Evolutionary conservation across 1,140 invertebrate species (phyloP), one percentile per base, ranked within the genome.

Genomic region (Lepidurus couesii): DNA sequence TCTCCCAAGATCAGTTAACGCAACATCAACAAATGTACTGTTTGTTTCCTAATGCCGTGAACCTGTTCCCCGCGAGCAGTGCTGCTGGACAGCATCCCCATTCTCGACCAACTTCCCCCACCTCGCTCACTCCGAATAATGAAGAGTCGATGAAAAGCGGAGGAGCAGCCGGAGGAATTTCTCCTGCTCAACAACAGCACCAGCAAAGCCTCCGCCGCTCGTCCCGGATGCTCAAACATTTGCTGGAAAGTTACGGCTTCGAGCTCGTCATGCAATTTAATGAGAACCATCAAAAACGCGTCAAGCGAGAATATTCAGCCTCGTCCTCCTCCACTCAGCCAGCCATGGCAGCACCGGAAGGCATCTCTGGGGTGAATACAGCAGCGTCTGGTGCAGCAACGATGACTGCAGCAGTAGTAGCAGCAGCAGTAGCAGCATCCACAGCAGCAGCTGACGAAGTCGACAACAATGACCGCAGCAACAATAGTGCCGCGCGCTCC

Each of bases 251-350:
- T 81, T 96, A 95, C 85, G 96, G 96, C 4, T 96, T 97, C 86
- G 95, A 97, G 84, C 89, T 97, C 80, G 95, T 97, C 6, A 96
- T 97, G 94, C 95, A 97, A 85, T 97, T 96, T 84, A 96, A 96
- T 86, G 95, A 97, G 84, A 93, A 93, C 83, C 92, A 94, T 83
- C 92, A 94, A 83, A 88, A 90, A 82, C 84, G 89, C 81, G 86
- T 77, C 80, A 82, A 79, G 84, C 86, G 83, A 85, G 86, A 82
- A 9, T 16, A 42, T 78, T 80, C 44, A 79, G 80, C 9, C 76
- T 87, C 88, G 82, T 88, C 87, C 76, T 85, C 78, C 84, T 83
- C 79, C 65, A 79, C 80, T 34, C 75, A 81, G 74, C 73, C 79
- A 65, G 81, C 77, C 79, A 45, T 87, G 34, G 34, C 34, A 34